Conservation (phyloP, 1,140 invertebrate genomes). For the Solen grandis region DNA sequence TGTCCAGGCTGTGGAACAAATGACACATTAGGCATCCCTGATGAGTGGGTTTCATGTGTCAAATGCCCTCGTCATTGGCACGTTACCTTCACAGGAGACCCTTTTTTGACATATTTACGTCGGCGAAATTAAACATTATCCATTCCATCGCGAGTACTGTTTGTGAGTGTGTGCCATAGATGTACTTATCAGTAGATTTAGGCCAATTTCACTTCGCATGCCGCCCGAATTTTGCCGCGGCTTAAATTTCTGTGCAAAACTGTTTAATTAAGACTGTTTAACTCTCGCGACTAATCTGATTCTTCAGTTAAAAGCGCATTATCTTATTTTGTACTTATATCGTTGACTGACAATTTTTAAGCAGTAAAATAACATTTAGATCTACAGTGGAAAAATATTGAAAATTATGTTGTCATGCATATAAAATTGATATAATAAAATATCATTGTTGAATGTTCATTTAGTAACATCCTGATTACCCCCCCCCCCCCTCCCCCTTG, state of each 20-base stretch:
- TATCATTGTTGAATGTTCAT: too few species aligned
- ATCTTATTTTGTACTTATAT: too few species aligned
- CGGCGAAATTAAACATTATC: not conserved
- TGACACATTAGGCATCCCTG: not conserved
- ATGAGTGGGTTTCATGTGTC: not conserved
- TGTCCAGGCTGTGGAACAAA: not conserved
- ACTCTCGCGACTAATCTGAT: too few species aligned
- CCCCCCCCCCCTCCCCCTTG: too few species aligned
- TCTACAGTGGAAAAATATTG: too few species aligned
- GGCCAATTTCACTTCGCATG: not conserved
- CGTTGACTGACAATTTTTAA: too few species aligned
- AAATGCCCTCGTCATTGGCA: not conserved
- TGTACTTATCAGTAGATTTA: not conserved
- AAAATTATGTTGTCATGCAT: too few species aligned
- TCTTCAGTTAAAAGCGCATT: too few species aligned
- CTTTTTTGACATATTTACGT: not conserved
- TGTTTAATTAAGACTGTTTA: not conserved
- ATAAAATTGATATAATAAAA: too few species aligned
- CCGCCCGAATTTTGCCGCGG: not conserved
- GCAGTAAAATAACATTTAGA: too few species aligned
- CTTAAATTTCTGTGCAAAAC: not conserved
- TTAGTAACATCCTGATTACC: too few species aligned
- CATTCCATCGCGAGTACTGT: not conserved
- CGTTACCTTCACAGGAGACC: not conserved
- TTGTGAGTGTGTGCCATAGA: not conserved